Evolutionary conservation across 2,797 vertebrate genomes (phyloP).

Genomic region (Apodemus agrarius): DNA sequence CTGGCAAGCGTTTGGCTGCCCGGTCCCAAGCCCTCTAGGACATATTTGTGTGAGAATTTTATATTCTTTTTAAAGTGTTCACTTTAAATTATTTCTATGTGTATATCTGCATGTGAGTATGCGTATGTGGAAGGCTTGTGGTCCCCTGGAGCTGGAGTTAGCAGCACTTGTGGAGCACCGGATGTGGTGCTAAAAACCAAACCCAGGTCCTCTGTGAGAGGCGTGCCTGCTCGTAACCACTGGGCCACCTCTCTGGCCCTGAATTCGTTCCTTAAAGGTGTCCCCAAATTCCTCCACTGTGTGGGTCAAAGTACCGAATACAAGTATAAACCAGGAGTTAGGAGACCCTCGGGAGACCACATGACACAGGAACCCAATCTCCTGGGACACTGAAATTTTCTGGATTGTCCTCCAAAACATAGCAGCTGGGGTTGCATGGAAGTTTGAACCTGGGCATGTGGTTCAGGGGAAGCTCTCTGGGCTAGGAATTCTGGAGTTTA

Average conservation of each 20-base stretch:
- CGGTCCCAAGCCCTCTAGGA: neutral
- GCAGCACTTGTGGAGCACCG: neutral
- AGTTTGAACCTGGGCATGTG: neutral
- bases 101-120: neutral
- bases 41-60: neutral
- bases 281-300: neutral
- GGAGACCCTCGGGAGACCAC: neutral
- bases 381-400: constrained; percentile 34
- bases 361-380: neutral
- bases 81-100: neutral
- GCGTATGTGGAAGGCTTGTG: neutral
- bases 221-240: neutral
- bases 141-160: neutral
- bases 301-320: neutral
- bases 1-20: neutral
- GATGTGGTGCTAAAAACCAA: neutral
- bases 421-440: neutral
- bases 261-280: neutral
- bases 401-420: neutral
- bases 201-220: neutral
- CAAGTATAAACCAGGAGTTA: neutral
- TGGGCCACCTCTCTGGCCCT: neutral
- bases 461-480: constrained; percentile 13
- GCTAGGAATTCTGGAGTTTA: constrained; percentile 23
- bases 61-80: neutral